These are phyloP conservation scores for Ptilodon capucinus DNA, from an alignment of 2,888 invertebrate species.

Conservation along the genomic window DNA sequence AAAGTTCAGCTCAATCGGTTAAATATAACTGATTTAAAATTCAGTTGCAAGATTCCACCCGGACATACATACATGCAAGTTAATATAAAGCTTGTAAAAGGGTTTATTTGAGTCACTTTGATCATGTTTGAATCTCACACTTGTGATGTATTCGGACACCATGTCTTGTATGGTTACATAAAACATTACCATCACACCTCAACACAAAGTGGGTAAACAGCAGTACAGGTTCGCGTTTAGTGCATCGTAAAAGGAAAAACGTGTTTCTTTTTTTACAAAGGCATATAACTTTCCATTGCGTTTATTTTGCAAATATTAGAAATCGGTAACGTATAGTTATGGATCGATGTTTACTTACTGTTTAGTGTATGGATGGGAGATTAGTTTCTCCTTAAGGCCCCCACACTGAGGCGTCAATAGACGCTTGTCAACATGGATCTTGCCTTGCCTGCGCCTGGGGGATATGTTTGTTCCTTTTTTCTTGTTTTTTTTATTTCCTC, in stretches of 20 bases:
- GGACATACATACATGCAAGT: too few relatives aligned
- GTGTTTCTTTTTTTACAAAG: constrained; percentile 6
- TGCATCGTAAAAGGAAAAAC: constrained; percentile 1
- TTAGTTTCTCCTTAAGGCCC: not conserved
- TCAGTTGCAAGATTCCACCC: too few relatives aligned
- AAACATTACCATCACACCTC: constrained; percentile 1
- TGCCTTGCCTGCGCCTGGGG: too few relatives aligned
- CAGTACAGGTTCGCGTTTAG: not conserved
- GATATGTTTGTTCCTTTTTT: too few relatives aligned
- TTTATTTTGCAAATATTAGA: constrained; percentile 19
- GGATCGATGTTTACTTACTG: not conserved
- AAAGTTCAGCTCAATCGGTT: too few relatives aligned
- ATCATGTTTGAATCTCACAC: not conserved
- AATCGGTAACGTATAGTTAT: not conserved
- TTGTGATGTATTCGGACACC: not conserved
- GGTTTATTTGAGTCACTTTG: too few relatives aligned
- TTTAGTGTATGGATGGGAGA: not conserved
- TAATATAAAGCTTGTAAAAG: too few relatives aligned
- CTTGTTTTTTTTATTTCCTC: too few relatives aligned
- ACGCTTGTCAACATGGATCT: too few relatives aligned
- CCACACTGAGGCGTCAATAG: too few relatives aligned
- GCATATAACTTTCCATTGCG: constrained; percentile 19
- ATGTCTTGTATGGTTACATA: not conserved
- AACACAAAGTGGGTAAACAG: not conserved
- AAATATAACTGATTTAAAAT: too few relatives aligned